Percentiles rank a stretch among this genome's conserved stretches.
Conservation (phyloP, 2,888 invertebrate species). For the Protonemura montana region DNA sequence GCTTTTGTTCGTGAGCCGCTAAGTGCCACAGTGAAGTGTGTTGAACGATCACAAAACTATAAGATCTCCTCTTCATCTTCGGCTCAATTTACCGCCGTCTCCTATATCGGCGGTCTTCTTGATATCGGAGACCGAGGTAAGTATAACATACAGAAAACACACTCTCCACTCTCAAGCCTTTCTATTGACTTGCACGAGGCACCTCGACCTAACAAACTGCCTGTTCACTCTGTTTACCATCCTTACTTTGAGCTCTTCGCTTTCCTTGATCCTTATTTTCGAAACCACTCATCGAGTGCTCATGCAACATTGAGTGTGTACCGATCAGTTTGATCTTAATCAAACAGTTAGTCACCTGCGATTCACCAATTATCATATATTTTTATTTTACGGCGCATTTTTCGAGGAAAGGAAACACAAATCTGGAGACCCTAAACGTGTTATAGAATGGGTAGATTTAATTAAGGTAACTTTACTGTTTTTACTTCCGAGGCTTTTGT, state of each 20-base stretch:
- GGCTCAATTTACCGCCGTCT: not conserved
- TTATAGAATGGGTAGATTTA: no score
- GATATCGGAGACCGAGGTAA: not conserved
- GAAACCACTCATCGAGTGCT: not conserved
- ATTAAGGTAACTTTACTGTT: no score
- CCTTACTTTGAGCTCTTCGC: not conserved
- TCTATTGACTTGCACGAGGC: not conserved
- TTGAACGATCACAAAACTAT: not conserved
- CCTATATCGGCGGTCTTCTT: not conserved
- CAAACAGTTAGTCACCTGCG: no score
- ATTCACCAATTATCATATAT: no score
- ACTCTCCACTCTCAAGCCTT: not conserved
- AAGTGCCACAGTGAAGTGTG: conserved; percentile 1
- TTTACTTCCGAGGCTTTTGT: no score
- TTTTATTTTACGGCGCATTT: no score
- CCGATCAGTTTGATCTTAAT: no score
- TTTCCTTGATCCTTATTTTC: not conserved
- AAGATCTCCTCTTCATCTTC: not conserved
- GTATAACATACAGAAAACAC: not conserved
- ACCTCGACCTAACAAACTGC: not conserved
- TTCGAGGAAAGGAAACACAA: no score
- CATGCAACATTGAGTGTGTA: no score
- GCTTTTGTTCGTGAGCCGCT: not conserved
- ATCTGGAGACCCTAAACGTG: no score
- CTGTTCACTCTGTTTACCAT: not conserved